Conservation (phyloP, 2,113 vertebrate species). For the Haemorhous mexicanus region DNA sequence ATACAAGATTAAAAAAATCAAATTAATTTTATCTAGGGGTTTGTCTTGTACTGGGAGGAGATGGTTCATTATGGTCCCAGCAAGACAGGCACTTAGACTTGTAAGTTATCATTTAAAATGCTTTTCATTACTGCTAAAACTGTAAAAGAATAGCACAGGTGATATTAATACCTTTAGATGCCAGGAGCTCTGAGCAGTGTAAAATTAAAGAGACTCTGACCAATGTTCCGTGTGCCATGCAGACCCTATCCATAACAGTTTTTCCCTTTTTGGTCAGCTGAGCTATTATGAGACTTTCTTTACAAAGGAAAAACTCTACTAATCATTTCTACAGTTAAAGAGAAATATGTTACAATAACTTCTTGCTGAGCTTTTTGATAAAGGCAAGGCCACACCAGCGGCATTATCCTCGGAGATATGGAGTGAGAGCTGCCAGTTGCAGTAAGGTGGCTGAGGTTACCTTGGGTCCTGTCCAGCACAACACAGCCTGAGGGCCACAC, state of each 20-base stretch:
- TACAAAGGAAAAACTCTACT: background rate
- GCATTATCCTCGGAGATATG: accelerated
- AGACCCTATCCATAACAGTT: too few species aligned
- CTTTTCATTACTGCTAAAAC: background rate
- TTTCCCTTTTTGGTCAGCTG: background rate
- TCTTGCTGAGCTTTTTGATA: background rate
- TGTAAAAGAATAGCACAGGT: background rate
- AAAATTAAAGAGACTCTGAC: background rate
- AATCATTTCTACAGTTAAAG: background rate
- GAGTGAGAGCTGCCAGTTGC: background rate
- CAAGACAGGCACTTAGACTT: background rate
- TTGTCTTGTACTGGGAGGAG: background rate
- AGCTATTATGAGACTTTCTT: background rate
- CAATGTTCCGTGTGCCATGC: too few species aligned
- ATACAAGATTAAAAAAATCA: background rate
- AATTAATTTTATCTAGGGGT: background rate
- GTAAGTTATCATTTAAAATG: background rate
- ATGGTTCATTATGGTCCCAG: background rate
- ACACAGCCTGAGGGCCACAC: background rate
- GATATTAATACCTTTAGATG: background rate
- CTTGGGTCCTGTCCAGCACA: background rate
- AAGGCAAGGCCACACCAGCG: accelerated
- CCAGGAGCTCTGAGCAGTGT: background rate
- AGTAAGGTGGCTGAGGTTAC: background rate
- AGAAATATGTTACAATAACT: background rate